Base-by-base conservation (phyloP, 1,140 invertebrate species). In the Zaprionus gabonicus region DNA sequence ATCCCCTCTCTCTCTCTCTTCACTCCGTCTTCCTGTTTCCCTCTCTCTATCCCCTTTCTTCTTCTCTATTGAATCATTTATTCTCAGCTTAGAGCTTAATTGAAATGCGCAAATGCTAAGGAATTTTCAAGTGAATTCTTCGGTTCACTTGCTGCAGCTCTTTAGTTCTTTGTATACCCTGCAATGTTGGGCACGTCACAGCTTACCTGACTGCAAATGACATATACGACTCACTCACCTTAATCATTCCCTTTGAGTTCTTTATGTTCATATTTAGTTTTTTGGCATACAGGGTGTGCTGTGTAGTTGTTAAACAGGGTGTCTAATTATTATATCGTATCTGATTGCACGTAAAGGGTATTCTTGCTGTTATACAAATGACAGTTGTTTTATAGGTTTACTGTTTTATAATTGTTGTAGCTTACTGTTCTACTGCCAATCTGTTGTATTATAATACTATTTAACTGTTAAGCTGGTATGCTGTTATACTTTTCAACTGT, bases 361-460 rank as follows among this genome's bases (percentile, higher is more conserved):
- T 20, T 20, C 20, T 28, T 28, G 27, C 5, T 28, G 27, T 28
- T 28, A 28, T 28, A 28, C 27, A 6, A 28, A 28, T 36, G 34
- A 0, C 38, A 0, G 15, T 44, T 44, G 41, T 28, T 7, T 28
- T 28, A 28, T 28, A 28, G 27, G 27, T 5, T 13, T 13, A 38
- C 4, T 13, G 13, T 38, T 38, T 15, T 41, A 20, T 0, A 20
- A 41, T 1, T 38, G 13, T 13, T 38, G 5, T 1, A 28, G 27
- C 27, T 28, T 13, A 38, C 12, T 41, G 4, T 4, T 15, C 12
- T 41, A 0, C 4, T 41, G 38, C 64, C 51, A 53, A 38, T 38
- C 82, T 76, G 44, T 41, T 4, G 15, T 41, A 41, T 13, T n/a
- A n/a, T n/a, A n/a, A n/a, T n/a, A n/a, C n/a, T n/a, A n/a, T 1